A percentile compares a stretch with the other conserved stretches of the same genome.
These are phyloP conservation scores for Condylura cristata DNA, from an alignment of 2,113 vertebrate genomes.

Conservation along the genomic window DNA sequence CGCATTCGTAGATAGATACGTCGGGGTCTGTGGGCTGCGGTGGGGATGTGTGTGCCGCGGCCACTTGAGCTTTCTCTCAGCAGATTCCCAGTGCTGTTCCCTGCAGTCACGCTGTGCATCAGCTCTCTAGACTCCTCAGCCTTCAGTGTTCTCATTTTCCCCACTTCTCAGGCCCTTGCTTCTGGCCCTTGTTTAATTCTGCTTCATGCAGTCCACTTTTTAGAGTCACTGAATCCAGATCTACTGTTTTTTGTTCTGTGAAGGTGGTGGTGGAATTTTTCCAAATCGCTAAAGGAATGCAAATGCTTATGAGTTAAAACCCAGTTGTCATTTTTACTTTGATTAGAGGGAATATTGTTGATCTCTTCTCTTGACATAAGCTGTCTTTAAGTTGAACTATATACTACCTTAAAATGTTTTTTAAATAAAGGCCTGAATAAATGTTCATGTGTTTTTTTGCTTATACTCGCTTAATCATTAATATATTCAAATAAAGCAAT, in stretches of 20 bases:
- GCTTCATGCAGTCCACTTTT: background rate
- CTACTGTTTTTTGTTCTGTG: background rate
- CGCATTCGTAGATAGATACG: background rate
- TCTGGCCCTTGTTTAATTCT: background rate
- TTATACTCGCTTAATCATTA: slow-evolving; percentile 18
- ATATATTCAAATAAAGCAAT: background rate
- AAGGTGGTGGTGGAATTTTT: background rate
- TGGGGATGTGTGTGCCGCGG: background rate
- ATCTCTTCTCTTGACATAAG: background rate
- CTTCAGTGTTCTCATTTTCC: background rate
- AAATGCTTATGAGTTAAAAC: slow-evolving; percentile 1
- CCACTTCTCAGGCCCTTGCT: background rate
- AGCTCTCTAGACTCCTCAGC: background rate
- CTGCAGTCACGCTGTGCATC: background rate
- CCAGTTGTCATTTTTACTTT: slow-evolving; percentile 21
- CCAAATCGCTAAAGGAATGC: background rate
- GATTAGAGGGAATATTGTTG: background rate
- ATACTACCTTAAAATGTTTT: background rate
- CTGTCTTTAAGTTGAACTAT: slow-evolving; percentile 13
- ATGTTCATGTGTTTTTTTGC: slow-evolving; percentile 26
- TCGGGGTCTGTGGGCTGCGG: background rate
- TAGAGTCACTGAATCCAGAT: background rate
- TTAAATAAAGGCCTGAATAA: slow-evolving; percentile 1
- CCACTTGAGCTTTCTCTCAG: background rate
- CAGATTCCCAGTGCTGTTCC: background rate